phyloP scores from a whole-genome alignment of 2,888 invertebrate genomes.

The Maniola hyperantus region DNA sequence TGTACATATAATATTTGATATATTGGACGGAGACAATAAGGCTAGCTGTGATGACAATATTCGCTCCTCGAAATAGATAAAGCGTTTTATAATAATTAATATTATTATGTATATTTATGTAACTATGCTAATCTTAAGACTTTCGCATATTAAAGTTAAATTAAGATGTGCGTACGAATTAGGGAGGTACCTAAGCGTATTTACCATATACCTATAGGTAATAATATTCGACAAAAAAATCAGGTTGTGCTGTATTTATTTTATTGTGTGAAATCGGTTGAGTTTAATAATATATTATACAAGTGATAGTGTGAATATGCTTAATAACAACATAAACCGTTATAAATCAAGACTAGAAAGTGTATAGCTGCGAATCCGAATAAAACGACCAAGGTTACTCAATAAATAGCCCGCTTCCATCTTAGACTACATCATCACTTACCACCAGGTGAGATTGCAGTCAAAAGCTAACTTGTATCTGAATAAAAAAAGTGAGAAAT shows the following conservation, averaged over 20 bases:
- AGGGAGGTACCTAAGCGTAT: conserved; percentile 27
- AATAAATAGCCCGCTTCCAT: no score
- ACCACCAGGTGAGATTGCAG: no score
- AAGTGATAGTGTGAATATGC: conserved; percentile 26
- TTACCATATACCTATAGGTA: background rate
- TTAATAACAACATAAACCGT: conserved; percentile 35
- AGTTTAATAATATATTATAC: background rate
- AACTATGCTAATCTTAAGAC: conserved; percentile 18
- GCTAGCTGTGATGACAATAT: conserved; percentile 48
- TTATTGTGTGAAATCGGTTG: background rate
- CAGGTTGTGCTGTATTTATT: background rate
- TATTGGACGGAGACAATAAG: conserved; percentile 72
- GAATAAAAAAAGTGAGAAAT: no score
- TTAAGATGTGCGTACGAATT: conserved; percentile 32
- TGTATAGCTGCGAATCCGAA: conserved; percentile 64
- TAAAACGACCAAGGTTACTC: conserved; percentile 53
- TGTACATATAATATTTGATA: background rate
- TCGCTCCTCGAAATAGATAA: conserved; percentile 32
- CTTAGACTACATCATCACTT: no score
- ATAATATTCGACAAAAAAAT: background rate
- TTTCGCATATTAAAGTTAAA: conserved; percentile 26
- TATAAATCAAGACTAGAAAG: conserved; percentile 77
- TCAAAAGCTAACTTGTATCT: no score
- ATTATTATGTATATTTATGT: background rate
- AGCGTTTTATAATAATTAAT: conserved; percentile 31